A percentile compares a stretch with the other conserved stretches of the same genome.
phyloP scores from a whole-genome alignment of 2,797 vertebrate species.

The Vultur gryphus region DNA sequence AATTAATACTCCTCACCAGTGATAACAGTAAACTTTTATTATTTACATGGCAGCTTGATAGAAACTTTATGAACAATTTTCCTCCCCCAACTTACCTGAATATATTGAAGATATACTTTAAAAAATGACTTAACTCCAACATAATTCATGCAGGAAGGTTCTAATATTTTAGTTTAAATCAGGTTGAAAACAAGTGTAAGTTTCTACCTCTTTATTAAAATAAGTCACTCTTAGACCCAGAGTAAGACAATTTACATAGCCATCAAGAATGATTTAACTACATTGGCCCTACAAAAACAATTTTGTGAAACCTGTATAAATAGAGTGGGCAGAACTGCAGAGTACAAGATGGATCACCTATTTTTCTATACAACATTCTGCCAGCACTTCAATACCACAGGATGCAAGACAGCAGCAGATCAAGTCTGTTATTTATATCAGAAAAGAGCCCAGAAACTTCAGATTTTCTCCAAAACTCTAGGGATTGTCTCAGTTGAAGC shows the following conservation, averaged over 20 bases:
- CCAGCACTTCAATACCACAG: neutral
- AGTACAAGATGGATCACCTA: neutral
- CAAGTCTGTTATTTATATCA: neutral
- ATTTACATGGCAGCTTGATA: neutral
- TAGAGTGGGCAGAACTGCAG: neutral
- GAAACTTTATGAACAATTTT: neutral
- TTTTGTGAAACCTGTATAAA: neutral
- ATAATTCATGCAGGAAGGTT: neutral
- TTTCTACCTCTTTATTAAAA: neutral
- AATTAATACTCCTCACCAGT: neutral
- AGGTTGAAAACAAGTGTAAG: neutral
- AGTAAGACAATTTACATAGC: fast-evolving
- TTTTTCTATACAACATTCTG: neutral
- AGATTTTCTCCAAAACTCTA: neutral
- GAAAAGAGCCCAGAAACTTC: neutral
- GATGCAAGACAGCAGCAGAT: neutral
- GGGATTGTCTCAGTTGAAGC: neutral
- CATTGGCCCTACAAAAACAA: neutral
- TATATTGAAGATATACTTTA: neutral
- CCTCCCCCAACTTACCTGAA: neutral
- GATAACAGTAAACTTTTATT: neutral
- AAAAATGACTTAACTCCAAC: neutral
- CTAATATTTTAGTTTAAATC: neutral
- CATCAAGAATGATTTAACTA: neutral
- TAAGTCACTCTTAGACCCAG: neutral